Evolutionary conservation across 2,113 vertebrate species (phyloP).

Genomic region (Camelus bactrianus): DNA sequence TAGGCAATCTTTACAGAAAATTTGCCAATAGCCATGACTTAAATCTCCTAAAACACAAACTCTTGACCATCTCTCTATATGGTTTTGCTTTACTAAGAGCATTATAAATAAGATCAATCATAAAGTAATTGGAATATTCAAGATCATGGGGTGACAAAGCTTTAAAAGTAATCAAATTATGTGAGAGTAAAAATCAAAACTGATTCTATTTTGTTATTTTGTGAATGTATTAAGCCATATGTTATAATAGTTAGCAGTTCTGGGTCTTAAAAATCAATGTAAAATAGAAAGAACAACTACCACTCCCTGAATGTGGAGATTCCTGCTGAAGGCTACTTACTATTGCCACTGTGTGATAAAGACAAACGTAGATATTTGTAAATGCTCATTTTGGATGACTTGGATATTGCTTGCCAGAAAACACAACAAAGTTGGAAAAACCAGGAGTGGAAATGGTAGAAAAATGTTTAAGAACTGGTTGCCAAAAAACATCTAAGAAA

Average conservation of each 20-base stretch:
- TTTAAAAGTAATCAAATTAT: neutral
- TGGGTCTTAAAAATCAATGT: neutral
- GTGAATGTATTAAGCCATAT: neutral
- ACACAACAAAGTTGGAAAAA: neutral
- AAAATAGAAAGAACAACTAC: neutral
- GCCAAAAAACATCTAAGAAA: neutral
- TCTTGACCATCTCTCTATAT: neutral
- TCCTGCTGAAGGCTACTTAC: neutral
- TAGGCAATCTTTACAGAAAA: slow-evolving; percentile 40
- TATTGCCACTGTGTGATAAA: neutral
- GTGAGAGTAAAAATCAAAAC: neutral
- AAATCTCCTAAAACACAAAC: neutral
- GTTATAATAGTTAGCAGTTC: neutral
- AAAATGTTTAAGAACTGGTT: neutral
- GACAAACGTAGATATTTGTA: neutral
- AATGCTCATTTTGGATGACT: neutral
- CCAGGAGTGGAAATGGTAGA: neutral
- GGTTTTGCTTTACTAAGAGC: neutral
- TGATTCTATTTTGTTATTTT: neutral
- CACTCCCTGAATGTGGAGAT: neutral
- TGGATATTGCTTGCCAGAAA: neutral
- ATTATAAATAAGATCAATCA: neutral
- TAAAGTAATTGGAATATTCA: neutral
- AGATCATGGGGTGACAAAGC: neutral
- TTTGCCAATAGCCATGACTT: neutral